Percentiles rank a stretch among this genome's conserved stretches.
These are phyloP conservation scores for Heptranchias perlo DNA, from an alignment of 2,113 vertebrate genomes.

Conservation along the genomic window DNA sequence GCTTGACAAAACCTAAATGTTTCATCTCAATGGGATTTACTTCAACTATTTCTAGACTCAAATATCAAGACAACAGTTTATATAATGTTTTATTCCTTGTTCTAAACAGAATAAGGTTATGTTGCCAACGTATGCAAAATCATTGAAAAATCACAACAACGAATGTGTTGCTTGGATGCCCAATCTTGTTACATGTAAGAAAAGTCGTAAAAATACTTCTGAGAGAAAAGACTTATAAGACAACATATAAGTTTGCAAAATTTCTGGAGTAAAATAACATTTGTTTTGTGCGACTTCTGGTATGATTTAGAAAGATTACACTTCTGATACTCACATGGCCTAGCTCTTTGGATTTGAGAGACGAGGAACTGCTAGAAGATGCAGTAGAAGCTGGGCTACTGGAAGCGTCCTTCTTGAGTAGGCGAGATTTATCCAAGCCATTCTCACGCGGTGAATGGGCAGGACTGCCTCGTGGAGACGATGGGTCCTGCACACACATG, in stretches of 20 bases:
- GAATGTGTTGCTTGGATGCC: neutral
- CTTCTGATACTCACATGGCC: constrained; percentile 42
- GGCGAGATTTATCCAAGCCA: constrained; percentile 68
- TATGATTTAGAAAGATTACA: neutral
- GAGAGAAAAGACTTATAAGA: neutral
- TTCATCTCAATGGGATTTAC: neutral
- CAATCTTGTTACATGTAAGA: neutral
- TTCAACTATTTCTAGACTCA: neutral
- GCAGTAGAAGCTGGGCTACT: constrained; percentile 75
- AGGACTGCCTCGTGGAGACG: constrained; percentile 70
- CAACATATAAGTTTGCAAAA: neutral
- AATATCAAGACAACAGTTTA: neutral
- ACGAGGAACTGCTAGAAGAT: constrained; percentile 72
- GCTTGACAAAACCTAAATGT: neutral
- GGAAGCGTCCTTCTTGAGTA: constrained; percentile 73
- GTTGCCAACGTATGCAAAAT: neutral
- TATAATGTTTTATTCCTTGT: neutral
- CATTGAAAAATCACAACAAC: neutral
- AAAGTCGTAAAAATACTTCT: neutral
- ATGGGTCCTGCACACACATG: constrained; percentile 61
- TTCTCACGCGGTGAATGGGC: constrained; percentile 73
- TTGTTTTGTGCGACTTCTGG: neutral
- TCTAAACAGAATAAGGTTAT: neutral
- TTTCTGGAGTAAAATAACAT: neutral
- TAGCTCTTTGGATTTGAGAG: constrained; percentile 77